A percentile compares a stretch with the other conserved stretches of the same genome.
phyloP scores from a whole-genome alignment of 2,888 invertebrate species.

The Eubasilissa splendida region DNA sequence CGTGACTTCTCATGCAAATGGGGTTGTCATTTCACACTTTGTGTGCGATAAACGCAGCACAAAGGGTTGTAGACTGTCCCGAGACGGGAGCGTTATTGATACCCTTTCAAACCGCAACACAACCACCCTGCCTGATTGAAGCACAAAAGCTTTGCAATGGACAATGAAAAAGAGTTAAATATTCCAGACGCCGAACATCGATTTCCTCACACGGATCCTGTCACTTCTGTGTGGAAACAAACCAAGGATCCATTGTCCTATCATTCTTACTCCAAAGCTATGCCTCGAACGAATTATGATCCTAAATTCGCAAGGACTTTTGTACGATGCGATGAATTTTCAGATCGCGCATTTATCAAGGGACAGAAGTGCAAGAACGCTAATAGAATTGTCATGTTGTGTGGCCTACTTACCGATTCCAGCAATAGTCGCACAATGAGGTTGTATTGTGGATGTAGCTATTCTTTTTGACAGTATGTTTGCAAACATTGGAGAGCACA shows the following conservation, averaged over 20 bases:
- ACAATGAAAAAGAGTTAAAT: constrained; percentile 46
- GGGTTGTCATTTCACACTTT: constrained; percentile 51
- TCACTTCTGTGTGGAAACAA: constrained; percentile 19
- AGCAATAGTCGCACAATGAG: constrained; percentile 39
- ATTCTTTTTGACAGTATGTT: constrained; percentile 56
- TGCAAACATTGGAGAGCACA: constrained; percentile 56
- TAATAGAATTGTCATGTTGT: constrained; percentile 58
- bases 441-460: constrained; percentile 42
- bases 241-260: constrained; percentile 10
- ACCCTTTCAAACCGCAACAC: neutral
- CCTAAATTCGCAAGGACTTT: constrained; percentile 1
- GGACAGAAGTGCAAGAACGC: constrained; percentile 1
- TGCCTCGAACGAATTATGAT: constrained; percentile 3
- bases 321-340: constrained; percentile 12
- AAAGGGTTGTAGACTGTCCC: constrained; percentile 50
- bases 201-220: constrained; percentile 31
- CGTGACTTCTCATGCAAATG: constrained; percentile 43
- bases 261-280: constrained; percentile 17
- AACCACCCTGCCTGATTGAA: constrained; percentile 44
- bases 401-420: constrained; percentile 52
- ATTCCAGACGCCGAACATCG: constrained; percentile 30
- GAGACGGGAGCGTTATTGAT: constrained; percentile 37
- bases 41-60: constrained; percentile 45
- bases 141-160: constrained; percentile 46
- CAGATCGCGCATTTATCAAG: neutral